These are phyloP conservation scores for Hormaphis cornu DNA, from an alignment of 1,140 invertebrate species.

Conservation along the genomic window DNA sequence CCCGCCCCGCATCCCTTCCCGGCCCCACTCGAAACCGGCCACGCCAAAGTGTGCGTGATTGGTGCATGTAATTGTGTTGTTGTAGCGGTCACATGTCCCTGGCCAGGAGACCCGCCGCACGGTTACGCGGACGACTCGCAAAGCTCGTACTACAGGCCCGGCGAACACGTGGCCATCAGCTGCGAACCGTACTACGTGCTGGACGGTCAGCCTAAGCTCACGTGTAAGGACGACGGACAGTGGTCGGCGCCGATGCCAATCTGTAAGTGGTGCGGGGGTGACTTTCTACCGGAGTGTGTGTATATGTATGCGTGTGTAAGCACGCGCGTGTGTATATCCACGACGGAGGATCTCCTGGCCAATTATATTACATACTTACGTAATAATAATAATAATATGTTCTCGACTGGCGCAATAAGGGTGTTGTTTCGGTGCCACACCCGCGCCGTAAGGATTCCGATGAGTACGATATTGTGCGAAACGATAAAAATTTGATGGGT, in stretches of 20 bases:
- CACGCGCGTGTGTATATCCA: neutral
- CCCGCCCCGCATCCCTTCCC: neutral
- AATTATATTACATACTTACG: too few relatives aligned
- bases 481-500: too few relatives aligned
- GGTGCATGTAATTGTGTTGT: too few relatives aligned
- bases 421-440: too few relatives aligned
- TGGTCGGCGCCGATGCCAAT: slow-evolving; percentile 76
- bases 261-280: slow-evolving; percentile 50
- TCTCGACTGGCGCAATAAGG: too few relatives aligned
- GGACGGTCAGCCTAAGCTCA: slow-evolving; percentile 70
- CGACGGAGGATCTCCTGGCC: slow-evolving; percentile 18
- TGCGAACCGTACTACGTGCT: slow-evolving; percentile 81
- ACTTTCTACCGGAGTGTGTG: neutral
- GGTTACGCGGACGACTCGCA: slow-evolving; percentile 63
- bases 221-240: slow-evolving; percentile 76
- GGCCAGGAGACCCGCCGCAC: slow-evolving; percentile 59
- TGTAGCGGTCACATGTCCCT: slow-evolving; percentile 65
- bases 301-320: neutral
- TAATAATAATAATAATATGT: too few relatives aligned
- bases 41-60: neutral
- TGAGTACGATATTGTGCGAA: too few relatives aligned
- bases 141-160: slow-evolving; percentile 57
- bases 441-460: too few relatives aligned
- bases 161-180: slow-evolving; percentile 73
- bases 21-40: neutral